These are phyloP conservation scores for Elanus axillaris DNA, from an alignment of 2,113 vertebrate species.

Conservation along the genomic window DNA sequence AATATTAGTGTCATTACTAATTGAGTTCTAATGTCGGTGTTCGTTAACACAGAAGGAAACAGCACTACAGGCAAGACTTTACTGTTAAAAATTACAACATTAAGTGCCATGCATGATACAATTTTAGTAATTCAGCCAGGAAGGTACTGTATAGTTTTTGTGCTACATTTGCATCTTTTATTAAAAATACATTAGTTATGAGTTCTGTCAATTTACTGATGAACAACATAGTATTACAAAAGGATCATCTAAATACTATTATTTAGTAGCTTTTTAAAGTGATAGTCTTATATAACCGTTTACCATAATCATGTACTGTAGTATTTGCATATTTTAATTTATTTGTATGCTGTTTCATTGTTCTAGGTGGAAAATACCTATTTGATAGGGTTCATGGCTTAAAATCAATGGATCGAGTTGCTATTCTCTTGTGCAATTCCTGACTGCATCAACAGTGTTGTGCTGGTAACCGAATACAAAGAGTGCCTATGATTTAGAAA, in stretches of 20 bases:
- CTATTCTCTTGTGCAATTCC: not conserved
- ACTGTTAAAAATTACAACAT: not conserved
- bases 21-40: slow-evolving; percentile 4
- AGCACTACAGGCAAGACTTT: not conserved
- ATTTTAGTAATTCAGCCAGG: not conserved
- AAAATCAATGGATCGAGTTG: not conserved
- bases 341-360: not conserved
- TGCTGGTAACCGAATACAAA: not conserved
- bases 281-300: not conserved
- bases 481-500: not conserved
- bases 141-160: not conserved
- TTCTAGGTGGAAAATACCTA: not conserved
- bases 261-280: not conserved
- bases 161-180: not conserved
- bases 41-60: slow-evolving; percentile 10
- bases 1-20: not conserved
- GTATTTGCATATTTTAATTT: not conserved
- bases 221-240: not conserved
- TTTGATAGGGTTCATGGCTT: not conserved
- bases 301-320: not conserved
- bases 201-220: not conserved
- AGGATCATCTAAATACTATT: not conserved
- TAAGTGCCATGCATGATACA: not conserved
- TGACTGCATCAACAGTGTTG: not conserved
- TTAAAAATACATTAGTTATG: not conserved